Evolutionary conservation across 2,113 vertebrate species (phyloP), one percentile per base, ranked within the genome.

Genomic region (Antechinus flavipes): DNA sequence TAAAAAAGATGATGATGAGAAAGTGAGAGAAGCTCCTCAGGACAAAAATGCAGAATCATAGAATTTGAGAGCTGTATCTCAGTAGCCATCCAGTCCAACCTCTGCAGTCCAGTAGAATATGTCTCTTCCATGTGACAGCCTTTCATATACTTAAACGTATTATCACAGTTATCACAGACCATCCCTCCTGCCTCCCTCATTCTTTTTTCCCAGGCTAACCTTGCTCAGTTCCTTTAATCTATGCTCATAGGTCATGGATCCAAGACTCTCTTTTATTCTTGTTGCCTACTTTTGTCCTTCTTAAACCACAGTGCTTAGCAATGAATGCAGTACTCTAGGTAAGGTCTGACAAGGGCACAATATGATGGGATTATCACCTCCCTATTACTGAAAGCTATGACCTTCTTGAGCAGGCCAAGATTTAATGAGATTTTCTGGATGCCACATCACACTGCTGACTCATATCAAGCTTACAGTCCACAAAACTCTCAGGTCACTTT

Each of bases 341-440:
- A 8, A 84, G n/a, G 68, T 84, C 68, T 84, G 68, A 84, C 16
- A 84, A 84, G 68, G 68, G 68, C 68, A 84, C 68, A 23, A 84
- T 84, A 42, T 84, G 68, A 84, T 84, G 68, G 68, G 68, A 84
- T 84, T 84, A 84, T 84, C 68, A 84, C 68, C n/a, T 84, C 68
- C n/a, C 68, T 84, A 23, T 84, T 84, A 84, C 68, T 84, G 68
- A 84, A 84, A 84, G n/a, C 68, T n/a, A 42, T 84, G 68, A 84
- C 68, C 68, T 84, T 84, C 68, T 84, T 42, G n/a, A 42, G 68
- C 68, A 42, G 68, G 68, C 68, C 68, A 84, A 84, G n/a, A 42
- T 84, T 84, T 84, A 84, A 84, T 84, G 16, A 84, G 68, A n/a
- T 84, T 84, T 84, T 84, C 68, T 84, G 68, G 68, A 84, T 84